Evolutionary conservation across 2,888 invertebrate genomes (phyloP).

Genomic region (Drosophila anceps): DNA sequence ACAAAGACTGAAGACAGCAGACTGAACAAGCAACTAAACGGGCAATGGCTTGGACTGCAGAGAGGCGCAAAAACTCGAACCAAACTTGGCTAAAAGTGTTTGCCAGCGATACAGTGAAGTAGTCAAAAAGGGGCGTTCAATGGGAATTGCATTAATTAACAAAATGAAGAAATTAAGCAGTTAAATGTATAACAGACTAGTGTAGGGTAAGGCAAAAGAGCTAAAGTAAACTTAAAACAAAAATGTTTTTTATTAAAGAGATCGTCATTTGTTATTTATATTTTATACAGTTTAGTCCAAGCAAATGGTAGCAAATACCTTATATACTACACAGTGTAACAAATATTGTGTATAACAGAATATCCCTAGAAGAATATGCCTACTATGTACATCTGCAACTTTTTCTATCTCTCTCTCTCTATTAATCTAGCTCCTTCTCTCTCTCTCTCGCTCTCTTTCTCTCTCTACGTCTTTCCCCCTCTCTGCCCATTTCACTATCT

Average conservation of each 20-base stretch:
- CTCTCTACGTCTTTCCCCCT: not conserved
- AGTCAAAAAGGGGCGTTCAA: constrained; percentile 12
- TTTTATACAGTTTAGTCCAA: too few relatives aligned
- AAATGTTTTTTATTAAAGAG: not conserved
- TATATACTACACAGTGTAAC: too few relatives aligned
- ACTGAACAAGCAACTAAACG: constrained; percentile 73
- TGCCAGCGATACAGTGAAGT: constrained; percentile 39
- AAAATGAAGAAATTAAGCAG: not conserved
- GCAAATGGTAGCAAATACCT: not conserved
- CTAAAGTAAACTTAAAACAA: not conserved
- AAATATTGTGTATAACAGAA: too few relatives aligned
- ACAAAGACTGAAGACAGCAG: constrained; percentile 12
- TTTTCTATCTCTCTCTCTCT: not conserved
- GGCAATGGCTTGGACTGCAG: constrained; percentile 49
- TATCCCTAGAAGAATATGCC: too few relatives aligned
- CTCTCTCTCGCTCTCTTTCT: not conserved
- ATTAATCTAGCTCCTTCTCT: too few relatives aligned
- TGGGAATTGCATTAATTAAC: constrained; percentile 5
- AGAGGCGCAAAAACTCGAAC: constrained; percentile 67
- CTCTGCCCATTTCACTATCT: not conserved
- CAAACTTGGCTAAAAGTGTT: constrained; percentile 75
- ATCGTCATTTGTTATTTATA: not conserved
- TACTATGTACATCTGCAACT: too few relatives aligned
- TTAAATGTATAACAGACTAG: not conserved
- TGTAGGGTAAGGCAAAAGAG: not conserved